Percentiles rank a stretch among this genome's conserved stretches.
Evolutionary conservation across 2,113 vertebrate species (phyloP).

Genomic region (Mola mola): DNA sequence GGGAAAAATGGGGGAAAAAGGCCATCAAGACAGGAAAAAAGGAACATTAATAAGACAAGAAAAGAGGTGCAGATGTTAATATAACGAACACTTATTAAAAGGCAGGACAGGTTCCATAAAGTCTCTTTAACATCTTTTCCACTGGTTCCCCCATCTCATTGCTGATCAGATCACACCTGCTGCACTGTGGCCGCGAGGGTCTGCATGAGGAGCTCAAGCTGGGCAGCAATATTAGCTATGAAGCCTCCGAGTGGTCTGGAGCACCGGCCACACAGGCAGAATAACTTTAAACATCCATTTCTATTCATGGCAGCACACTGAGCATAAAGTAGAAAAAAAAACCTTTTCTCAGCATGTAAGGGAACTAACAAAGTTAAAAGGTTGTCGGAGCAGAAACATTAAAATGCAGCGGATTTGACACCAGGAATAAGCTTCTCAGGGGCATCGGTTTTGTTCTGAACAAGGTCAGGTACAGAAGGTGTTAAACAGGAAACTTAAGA

Average conservation of each 20-base stretch:
- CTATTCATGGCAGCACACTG: slow-evolving; percentile 10
- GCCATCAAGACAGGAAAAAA: not conserved
- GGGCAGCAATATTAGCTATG: slow-evolving; percentile 56
- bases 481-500: too few relatives aligned
- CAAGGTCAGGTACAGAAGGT: slow-evolving; percentile 50
- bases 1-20: not conserved
- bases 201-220: slow-evolving; percentile 41
- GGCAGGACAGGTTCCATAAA: slow-evolving; percentile 27
- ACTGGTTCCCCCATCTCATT: slow-evolving; percentile 26
- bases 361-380: slow-evolving; percentile 22
- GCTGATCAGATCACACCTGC: slow-evolving; percentile 39
- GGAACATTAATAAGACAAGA: slow-evolving; percentile 8
- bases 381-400: slow-evolving; percentile 17
- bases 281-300: slow-evolving; percentile 41
- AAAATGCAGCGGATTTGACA: slow-evolving; percentile 30
- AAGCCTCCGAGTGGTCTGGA: slow-evolving; percentile 21
- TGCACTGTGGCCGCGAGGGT: slow-evolving; percentile 31
- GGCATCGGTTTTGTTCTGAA: slow-evolving; percentile 41
- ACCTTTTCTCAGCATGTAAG: slow-evolving; percentile 31
- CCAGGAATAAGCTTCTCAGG: slow-evolving; percentile 19
- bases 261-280: slow-evolving; percentile 22
- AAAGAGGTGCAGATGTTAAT: slow-evolving; percentile 26
- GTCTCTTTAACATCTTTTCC: slow-evolving; percentile 17
- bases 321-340: slow-evolving; percentile 19
- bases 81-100: slow-evolving; percentile 27